phyloP scores from a whole-genome alignment of 1,140 invertebrate species.

The Heliconius himera region DNA sequence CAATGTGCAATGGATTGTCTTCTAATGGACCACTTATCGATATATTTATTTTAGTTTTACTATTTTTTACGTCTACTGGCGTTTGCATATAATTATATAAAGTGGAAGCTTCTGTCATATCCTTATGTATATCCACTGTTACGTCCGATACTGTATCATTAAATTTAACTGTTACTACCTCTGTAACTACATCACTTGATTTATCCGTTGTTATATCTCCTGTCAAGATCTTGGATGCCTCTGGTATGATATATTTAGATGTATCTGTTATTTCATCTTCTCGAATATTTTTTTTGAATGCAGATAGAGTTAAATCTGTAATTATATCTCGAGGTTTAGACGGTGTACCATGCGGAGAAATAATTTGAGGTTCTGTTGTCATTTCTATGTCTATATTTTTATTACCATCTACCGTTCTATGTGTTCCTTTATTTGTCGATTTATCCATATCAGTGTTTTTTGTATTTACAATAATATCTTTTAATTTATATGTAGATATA shows the following conservation, averaged over 20 bases:
- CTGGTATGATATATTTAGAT: not conserved
- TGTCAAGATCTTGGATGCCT: not conserved
- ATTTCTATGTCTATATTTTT: not conserved
- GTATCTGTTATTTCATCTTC: not conserved
- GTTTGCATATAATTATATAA: not conserved
- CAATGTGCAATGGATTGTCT: not conserved
- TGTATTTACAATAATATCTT: not conserved
- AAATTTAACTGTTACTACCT: not conserved
- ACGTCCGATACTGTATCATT: not conserved
- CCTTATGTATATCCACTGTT: not conserved
- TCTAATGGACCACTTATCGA: not conserved
- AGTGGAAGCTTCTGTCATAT: not conserved
- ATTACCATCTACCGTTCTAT: not conserved
- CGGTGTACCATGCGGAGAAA: not conserved
- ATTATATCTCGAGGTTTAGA: not conserved
- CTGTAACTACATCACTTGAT: not conserved
- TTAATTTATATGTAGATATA: not conserved
- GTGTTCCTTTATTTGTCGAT: not conserved
- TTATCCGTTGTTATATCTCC: not conserved
- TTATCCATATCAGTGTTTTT: not conserved
- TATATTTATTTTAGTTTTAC: not conserved
- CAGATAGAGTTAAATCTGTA: not conserved
- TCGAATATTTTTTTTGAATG: not conserved
- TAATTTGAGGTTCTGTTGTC: not conserved
- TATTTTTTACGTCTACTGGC: not conserved